Evolutionary conservation across 2,888 invertebrate genomes (phyloP).

Genomic region (Blastobasis adustella): DNA sequence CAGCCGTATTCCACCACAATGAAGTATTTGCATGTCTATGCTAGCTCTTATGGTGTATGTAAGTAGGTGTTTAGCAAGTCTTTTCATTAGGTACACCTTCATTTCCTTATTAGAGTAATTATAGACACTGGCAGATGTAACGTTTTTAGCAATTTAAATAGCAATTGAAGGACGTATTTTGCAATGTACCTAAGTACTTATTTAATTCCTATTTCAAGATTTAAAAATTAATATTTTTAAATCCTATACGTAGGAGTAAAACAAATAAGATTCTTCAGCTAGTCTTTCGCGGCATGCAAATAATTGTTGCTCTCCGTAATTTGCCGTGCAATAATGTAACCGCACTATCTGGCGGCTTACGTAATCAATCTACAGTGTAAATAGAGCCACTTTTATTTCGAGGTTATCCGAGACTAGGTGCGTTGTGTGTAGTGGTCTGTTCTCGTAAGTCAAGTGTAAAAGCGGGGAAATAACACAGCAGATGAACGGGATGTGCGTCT

Average conservation of each 20-base stretch:
- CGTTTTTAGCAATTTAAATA: no score
- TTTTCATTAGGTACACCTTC: not conserved
- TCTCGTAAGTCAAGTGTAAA: constrained; percentile 10
- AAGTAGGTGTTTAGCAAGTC: not conserved
- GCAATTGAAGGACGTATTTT: no score
- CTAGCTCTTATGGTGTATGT: constrained; percentile 26
- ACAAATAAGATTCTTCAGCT: no score
- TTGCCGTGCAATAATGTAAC: constrained; percentile 19
- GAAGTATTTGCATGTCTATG: constrained; percentile 45
- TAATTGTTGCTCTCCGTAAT: constrained; percentile 14
- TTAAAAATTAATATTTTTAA: no score
- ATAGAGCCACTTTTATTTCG: constrained; percentile 42
- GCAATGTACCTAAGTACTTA: no score
- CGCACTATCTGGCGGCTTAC: constrained; percentile 40
- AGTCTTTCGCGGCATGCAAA: constrained; percentile 25
- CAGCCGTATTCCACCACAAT: constrained; percentile 26
- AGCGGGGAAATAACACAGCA: constrained; percentile 9
- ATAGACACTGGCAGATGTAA: not conserved
- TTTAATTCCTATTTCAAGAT: no score
- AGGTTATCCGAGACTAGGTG: constrained; percentile 33
- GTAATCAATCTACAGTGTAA: constrained; percentile 44
- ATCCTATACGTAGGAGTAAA: no score
- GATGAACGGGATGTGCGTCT: constrained; percentile 13
- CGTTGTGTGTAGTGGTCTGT: constrained; percentile 20
- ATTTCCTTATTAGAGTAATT: not conserved